Base-by-base conservation (phyloP, 2,888 invertebrate species). In the Oxytorus armatus region DNA sequence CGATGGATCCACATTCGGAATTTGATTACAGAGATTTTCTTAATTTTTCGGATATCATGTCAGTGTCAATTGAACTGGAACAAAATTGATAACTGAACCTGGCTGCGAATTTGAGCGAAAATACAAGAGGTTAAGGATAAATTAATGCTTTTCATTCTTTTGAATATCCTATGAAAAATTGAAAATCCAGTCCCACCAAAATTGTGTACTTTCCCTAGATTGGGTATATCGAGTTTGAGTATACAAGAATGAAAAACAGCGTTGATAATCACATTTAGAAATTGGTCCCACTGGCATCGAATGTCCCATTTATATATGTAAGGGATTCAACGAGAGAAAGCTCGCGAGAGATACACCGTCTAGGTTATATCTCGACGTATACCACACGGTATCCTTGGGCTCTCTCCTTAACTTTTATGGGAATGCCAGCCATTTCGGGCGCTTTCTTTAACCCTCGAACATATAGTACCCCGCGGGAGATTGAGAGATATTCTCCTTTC, bases 371-470 rank as follows among this genome's bases (percentile, higher is more conserved):
- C 59, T 21, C 53, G 47, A 51, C 74, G 39, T 49, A 39, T 10
- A 49, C 69, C 18, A 44, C 66, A 55, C 81, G 23, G 63, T 47
- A 74, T 81, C 78, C 47, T 63, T 77, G 80, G 66, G n/a, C n/a
- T n/a, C n/a, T n/a, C 82, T 85, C 83, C 84, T 85, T 84, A 86
- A 88, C 85, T 86, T 86, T 87, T 84, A 88, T 83, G 83, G 59
- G 68, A 78, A 78, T 78, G 61, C 73, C 73, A 68, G 78, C 78
- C 73, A 73, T 78, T 78, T 78, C 51, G 73, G 44, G 59, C 73
- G 72, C 59, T 68, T 73, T 47, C 51, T 49, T 65, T 47, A 8
- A 23, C 42, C 65, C 72, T 51, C 18, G 1, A 29, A 11, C 14
- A 36, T 66, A 33, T 63, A 33, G 16, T 39, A 25, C 47, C n/a